A percentile compares a stretch with the other conserved stretches of the same genome.
Evolutionary conservation across 2,888 invertebrate species (phyloP).

Genomic region (Siphlonurus alternatus): DNA sequence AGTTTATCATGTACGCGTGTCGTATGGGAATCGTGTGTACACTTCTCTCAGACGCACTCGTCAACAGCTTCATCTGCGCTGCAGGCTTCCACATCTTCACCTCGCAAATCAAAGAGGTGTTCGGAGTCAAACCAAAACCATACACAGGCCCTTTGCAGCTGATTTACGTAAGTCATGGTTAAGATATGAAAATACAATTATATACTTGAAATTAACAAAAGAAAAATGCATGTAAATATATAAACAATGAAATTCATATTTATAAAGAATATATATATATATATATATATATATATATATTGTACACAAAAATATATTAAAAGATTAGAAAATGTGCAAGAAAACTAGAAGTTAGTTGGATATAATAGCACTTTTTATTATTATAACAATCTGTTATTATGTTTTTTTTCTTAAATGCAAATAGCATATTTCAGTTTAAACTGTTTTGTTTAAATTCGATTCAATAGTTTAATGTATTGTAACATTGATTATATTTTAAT

Average conservation of each 20-base stretch:
- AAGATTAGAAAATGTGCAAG: not conserved
- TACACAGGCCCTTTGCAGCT: slow-evolving; percentile 42
- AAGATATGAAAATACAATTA: not conserved
- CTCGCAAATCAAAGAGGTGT: slow-evolving; percentile 45
- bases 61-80: slow-evolving; percentile 56
- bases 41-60: slow-evolving; percentile 44
- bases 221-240: not conserved
- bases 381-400: no score
- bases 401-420: no score
- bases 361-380: no score
- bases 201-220: not conserved
- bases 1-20: slow-evolving; percentile 45
- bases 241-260: not conserved
- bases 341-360: no score
- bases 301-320: no score
- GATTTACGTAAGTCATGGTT: slow-evolving; percentile 32
- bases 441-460: no score
- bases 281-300: no score
- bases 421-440: no score
- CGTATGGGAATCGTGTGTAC: slow-evolving; percentile 41
- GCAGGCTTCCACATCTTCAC: slow-evolving; percentile 52
- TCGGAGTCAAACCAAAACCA: slow-evolving; percentile 37
- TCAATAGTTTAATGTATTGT: no score
- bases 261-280: no score
- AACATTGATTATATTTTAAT: no score